A percentile compares a stretch with the other conserved stretches of the same genome.
Conservation (phyloP, 1,140 invertebrate genomes). For the Macrocentrus cingulum region DNA sequence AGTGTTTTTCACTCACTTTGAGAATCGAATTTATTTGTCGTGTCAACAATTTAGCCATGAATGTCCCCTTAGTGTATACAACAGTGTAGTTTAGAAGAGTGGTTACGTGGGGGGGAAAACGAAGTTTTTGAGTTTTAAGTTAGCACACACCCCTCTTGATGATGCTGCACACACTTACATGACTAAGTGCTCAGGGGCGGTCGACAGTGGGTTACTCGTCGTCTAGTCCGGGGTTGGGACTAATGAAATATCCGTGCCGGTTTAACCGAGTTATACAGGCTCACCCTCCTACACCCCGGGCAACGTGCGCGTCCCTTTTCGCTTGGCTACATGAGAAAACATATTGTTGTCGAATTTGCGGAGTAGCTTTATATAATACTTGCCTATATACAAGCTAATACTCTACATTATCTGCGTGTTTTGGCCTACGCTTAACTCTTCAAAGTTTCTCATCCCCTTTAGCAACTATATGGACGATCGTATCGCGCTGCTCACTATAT, state of each 20-base stretch:
- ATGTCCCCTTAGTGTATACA: not conserved
- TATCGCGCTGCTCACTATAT: too few relatives aligned
- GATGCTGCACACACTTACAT: not conserved
- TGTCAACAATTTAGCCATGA: slow-evolving; percentile 54
- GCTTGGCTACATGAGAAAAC: slow-evolving; percentile 50
- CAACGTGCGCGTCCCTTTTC: slow-evolving; percentile 40
- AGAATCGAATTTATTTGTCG: slow-evolving; percentile 53
- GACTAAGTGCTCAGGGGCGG: not conserved
- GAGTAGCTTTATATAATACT: slow-evolving; percentile 28
- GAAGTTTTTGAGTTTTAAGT: slow-evolving; percentile 21
- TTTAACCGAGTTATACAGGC: slow-evolving; percentile 56
- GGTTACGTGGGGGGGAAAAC: not conserved
- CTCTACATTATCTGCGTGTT: slow-evolving; percentile 23
- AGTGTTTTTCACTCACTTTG: slow-evolving; percentile 22
- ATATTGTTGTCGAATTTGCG: slow-evolving; percentile 57
- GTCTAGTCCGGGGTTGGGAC: slow-evolving; percentile 40
- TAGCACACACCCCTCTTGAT: not conserved
- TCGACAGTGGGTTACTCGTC: not conserved
- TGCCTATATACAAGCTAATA: not conserved
- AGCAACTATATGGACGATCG: too few relatives aligned
- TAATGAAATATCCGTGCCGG: slow-evolving; percentile 60
- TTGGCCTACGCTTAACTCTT: slow-evolving; percentile 10
- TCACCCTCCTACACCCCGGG: slow-evolving; percentile 31
- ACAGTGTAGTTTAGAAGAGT: not conserved
- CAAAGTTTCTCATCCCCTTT: slow-evolving; percentile 12